Evolutionary conservation across 2,113 vertebrate species (phyloP), one percentile per base, ranked within the genome.

Genomic region (Sitta europaea): DNA sequence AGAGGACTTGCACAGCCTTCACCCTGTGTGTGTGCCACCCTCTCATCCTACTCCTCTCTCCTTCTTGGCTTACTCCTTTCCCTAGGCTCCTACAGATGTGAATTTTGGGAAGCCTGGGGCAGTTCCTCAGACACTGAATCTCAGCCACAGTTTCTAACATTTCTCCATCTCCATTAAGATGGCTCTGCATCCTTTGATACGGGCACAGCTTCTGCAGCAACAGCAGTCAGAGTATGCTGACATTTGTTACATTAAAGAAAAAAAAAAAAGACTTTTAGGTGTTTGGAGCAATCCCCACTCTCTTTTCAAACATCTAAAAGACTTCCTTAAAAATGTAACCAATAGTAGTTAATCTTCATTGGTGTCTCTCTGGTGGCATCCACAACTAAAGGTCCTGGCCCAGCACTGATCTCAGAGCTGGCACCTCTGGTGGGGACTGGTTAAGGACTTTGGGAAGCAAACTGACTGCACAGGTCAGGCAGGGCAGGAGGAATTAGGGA

Each of bases 301-400:
- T 71, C 71, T 76, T 89, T 91, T 77, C 66, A 88, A 96, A 65
- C 59, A 84, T 59, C 65, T 91, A 36, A 74, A 94, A 90, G 38
- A 66, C 76, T 92, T 92, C 70, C 86, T 87, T 94, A 88, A 92
- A 45, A 87, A 68, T 33, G 65, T 58, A 88, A 75, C 71, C 94
- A 94, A 78, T 14, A 51, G 83, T 23, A 91, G 87, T 90, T 90
- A 72, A 90, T 90, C 86, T 94, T 85, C 81, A 68, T 42, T 59
- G 81, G 25, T 73, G 76, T 74, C 57, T 42, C 82, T 77, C 88
- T n/a, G 65, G 75, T 14, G 1, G 74, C 65, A 84, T 58, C 68
- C 57, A 33, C 47, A 76, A 76, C 33, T 62, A 38, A 86, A 94
- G 78, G 78, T 68, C 72, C 74, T 94, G 88, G 77, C 55, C 80